Conservation (phyloP, 2,797 vertebrate genomes). For the Neomorphus geoffroyi region DNA sequence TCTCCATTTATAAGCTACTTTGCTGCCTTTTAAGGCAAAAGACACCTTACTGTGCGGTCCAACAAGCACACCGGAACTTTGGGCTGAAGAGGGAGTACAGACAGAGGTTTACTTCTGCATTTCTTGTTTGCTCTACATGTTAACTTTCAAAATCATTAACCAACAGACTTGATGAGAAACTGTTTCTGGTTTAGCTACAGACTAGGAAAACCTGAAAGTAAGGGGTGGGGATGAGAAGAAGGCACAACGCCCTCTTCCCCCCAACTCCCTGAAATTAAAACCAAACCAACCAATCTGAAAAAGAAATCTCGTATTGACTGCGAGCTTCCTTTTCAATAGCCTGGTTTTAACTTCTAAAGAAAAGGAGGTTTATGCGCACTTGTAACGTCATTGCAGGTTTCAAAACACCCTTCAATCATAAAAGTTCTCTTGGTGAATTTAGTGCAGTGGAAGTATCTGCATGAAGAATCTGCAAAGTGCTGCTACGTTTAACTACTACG, state of each 20-base stretch:
- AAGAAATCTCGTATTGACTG: neutral
- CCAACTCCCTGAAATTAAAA: neutral
- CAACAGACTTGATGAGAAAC: neutral
- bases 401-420: neutral
- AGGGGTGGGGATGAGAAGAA: neutral
- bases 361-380: neutral
- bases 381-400: neutral
- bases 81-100: neutral
- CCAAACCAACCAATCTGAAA: neutral
- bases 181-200: neutral
- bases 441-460: neutral
- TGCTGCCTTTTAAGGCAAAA: neutral
- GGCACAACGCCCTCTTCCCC: neutral
- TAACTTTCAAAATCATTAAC: neutral
- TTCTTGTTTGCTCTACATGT: neutral
- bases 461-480: conserved; percentile 8
- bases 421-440: neutral
- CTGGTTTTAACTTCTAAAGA: neutral
- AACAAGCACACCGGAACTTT: neutral
- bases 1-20: neutral
- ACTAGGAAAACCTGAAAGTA: neutral
- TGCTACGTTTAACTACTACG: neutral
- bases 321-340: neutral
- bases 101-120: neutral
- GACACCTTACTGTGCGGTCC: neutral